Base-by-base conservation (phyloP, 2,113 vertebrate species). In the Chamaetylas fuelleborni region DNA sequence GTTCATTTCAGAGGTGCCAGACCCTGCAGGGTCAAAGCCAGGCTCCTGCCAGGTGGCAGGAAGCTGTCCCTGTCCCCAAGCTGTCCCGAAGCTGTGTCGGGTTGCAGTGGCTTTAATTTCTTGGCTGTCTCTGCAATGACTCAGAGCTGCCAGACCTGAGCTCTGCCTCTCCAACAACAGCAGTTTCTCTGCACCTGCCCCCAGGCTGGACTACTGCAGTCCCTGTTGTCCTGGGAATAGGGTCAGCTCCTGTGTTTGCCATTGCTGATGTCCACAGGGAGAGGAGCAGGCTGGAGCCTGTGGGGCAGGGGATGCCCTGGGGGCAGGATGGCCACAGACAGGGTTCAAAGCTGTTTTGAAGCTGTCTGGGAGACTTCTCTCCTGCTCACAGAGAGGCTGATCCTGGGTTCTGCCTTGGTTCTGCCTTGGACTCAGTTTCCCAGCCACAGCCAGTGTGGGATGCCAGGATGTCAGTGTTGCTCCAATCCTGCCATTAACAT, bases 101-200 rank as follows among this genome's bases (percentile, higher is more conserved):
- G 45, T n/a, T 95, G 90, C 95, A 51, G 91, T 54, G 23, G 57
- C 81, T 87, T 87, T 87, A 43, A 62, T 92, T 73, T 85, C 81
- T 93, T 94, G 89, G 95, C 95, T 86, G 87, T 67, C 93, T 93
- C 92, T 51, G 43, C 14, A 38, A 12, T 95, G 93, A 95, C 78
- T 95, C 92, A 95, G 91, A 84, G 93, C 93, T 94, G 90, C 95
- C 91, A 92, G 84, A 66, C 36, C 91, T 64, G 85, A 48, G 66
- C 85, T 95, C 78, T 80, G 47, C 70, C 70, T 94, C 70, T 92
- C 64, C 58, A 62, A 40, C 72, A 24, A 50, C n/a, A 36, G 90
- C 54, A 69, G 77, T 61, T 66, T 11, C 64, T 58, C 83, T 58
- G 86, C 83, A 50, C 81, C 72, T 80, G 88, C 86, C 92, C 87